phyloP scores from a whole-genome alignment of 2,113 vertebrate species.

The Syrmaticus mikado region DNA sequence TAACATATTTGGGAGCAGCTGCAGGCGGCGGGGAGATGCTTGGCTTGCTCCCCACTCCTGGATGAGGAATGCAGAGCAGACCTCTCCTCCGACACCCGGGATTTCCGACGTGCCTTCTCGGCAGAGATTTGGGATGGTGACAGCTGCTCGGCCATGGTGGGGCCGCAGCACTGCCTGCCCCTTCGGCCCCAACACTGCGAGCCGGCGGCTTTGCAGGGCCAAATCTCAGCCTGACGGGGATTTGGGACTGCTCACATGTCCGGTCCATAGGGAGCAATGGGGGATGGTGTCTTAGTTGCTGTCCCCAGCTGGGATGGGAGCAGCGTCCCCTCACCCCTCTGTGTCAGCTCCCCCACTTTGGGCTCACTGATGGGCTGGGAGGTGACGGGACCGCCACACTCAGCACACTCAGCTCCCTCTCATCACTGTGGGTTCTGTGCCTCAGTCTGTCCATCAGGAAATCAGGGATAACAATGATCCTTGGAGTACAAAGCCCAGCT shows the following conservation, averaged over 20 bases:
- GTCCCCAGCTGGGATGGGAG: fast-evolving
- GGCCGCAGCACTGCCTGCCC: neutral
- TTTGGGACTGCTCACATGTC: neutral
- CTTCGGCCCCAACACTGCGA: fast-evolving
- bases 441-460: neutral
- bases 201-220: neutral
- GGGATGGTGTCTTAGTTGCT: neutral
- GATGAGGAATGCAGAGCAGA: constrained; percentile 71
- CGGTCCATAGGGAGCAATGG: fast-evolving
- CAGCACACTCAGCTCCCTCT: no score
- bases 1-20: constrained; percentile 96
- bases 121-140: constrained; percentile 5
- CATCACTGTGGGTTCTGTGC: fast-evolving
- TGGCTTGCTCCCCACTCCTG: constrained; percentile 61
- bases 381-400: neutral
- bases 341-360: neutral
- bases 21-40: constrained; percentile 81
- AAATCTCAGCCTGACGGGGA: fast-evolving
- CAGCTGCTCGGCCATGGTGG: constrained; percentile 32
- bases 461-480: neutral
- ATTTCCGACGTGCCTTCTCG: constrained; percentile 44
- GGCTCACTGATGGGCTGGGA: neutral
- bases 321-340: fast-evolving
- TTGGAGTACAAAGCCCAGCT: neutral
- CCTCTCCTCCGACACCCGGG: constrained; percentile 61